phyloP scores from a whole-genome alignment of 2,797 vertebrate genomes.

The Muscicapa striata region DNA sequence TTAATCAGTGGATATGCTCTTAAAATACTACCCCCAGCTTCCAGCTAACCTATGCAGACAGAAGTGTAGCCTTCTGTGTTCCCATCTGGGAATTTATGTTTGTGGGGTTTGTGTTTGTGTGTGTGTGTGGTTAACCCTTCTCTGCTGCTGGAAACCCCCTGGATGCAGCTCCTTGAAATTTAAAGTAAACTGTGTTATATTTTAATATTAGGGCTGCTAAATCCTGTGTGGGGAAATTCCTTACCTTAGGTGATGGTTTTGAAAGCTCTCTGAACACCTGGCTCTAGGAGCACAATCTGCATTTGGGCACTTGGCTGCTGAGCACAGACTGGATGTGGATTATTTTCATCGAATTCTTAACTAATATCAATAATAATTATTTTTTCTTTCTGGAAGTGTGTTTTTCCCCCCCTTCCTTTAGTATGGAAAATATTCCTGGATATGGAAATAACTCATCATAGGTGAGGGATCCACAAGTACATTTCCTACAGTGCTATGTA shows the following conservation, averaged over 20 bases:
- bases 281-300: not conserved
- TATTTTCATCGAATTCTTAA: not conserved
- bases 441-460: not conserved
- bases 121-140: not conserved
- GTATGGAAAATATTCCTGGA: not conserved
- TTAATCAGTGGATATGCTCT: not conserved
- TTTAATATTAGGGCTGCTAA: not conserved
- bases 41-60: not conserved
- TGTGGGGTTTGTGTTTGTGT: not conserved
- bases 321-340: not conserved
- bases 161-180: not conserved
- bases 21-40: not conserved
- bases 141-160: not conserved
- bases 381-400: not conserved
- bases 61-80: not conserved
- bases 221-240: not conserved
- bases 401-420: accelerated
- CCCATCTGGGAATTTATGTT: accelerated
- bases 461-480: not conserved
- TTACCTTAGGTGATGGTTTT: not conserved
- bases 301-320: not conserved
- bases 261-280: not conserved
- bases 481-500: not conserved
- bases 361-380: not conserved
- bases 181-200: not conserved